Conservation (phyloP, 2,888 invertebrate genomes). For the Adelognathus sp. region DNA sequence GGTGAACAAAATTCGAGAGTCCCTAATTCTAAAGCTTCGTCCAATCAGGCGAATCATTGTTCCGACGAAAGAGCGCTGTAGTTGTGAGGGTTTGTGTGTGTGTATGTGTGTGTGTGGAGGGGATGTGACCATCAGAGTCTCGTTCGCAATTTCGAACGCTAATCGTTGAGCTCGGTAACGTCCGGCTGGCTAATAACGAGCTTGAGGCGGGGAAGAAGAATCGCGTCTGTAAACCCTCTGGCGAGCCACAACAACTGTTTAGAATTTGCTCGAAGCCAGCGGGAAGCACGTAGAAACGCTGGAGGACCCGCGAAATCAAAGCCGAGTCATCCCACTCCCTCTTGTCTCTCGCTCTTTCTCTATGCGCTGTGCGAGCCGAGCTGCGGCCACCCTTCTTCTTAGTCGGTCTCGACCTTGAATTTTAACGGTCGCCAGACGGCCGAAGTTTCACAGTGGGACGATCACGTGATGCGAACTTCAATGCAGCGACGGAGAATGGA, state of each 20-base stretch:
- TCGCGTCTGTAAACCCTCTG: background rate
- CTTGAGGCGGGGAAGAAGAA: conserved; percentile 7
- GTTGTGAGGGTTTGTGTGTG: too few relatives aligned
- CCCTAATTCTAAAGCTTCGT: conserved; percentile 72
- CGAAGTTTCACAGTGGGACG: conserved; percentile 32
- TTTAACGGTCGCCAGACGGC: conserved; percentile 51
- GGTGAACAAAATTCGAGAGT: conserved; percentile 66
- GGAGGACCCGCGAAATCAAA: conserved; percentile 11
- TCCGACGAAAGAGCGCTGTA: conserved; percentile 62
- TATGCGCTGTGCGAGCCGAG: background rate
- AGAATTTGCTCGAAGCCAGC: conserved; percentile 16
- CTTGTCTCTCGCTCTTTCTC: background rate
- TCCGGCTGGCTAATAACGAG: conserved; percentile 9
- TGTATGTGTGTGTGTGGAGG: too few relatives aligned
- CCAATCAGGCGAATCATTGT: conserved; percentile 73
- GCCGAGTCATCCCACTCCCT: background rate
- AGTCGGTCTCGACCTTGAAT: conserved; percentile 39
- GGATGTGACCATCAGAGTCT: conserved; percentile 29
- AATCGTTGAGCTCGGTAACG: conserved; percentile 35
- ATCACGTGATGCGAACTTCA: conserved; percentile 25
- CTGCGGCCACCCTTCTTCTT: conserved; percentile 24
- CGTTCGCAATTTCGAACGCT: conserved; percentile 42
- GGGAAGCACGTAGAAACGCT: background rate
- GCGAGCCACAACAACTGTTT: background rate
- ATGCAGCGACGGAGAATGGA: background rate